Base-by-base conservation (phyloP, 2,888 invertebrate species). In the Scaptomyza polygonia region DNA sequence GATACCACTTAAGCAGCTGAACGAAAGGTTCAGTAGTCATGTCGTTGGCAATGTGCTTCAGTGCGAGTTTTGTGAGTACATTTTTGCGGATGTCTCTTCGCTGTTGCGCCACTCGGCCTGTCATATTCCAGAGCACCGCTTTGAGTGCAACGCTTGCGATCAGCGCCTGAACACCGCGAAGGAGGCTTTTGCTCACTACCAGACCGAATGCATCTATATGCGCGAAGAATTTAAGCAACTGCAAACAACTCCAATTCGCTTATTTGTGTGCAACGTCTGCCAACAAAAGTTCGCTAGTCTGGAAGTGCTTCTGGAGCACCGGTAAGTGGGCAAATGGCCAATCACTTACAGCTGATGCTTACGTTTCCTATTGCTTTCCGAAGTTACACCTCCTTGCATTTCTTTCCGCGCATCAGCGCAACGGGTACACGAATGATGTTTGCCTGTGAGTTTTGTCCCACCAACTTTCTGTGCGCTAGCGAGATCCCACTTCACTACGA, bases 51-150 rank as follows among this genome's bases (percentile, higher is more conserved):
- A 89, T 30, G 85, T 94, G 5, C 89, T 93, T 30, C 94, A 94
- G 79, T 94, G 94, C 68, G 94, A 94, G 86, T 94, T 93, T 78
- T 94, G 94, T 77, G 94, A 94, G 74, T 92, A 92, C 42, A 92
- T 93, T 0, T 94, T 93, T 74, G 92, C 93, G 0, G 93, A 94
- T 48, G 92, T 93, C 44, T 91, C 92, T 0, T 90, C 92, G 43
- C 79, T 94, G 30, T 78, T 92, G 6, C 61, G 79, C 1, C 92
- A 92, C 45, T 89, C 91, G 7, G 86, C 89, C 6, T 79, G 82
- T 1, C 92, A 92, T 69, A 67, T 86, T 55, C 88, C 90, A 0
- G 79, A 80, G 27, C 76, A 82, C 2, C 90, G 90, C 0, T 92
- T 90, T 55, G 90, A 91, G 57, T 92, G 92, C 55, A 82, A 80